phyloP scores from a whole-genome alignment of 2,888 invertebrate genomes.

The Dendrolimus houi region DNA sequence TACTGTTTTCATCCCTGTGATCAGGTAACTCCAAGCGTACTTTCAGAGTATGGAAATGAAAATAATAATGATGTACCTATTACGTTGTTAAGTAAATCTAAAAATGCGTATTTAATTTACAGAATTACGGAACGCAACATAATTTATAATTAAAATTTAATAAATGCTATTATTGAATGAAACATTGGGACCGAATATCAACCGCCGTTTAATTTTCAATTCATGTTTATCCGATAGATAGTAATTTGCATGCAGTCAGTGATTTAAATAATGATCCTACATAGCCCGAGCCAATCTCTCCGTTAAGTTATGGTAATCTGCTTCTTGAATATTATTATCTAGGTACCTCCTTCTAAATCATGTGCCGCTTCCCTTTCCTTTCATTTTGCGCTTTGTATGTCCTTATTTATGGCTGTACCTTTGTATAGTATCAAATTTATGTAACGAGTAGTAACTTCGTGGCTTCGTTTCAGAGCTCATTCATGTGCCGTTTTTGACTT shows the following conservation, averaged over 20 bases:
- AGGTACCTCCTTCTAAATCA: constrained; percentile 28
- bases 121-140: too few species aligned
- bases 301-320: constrained; percentile 45
- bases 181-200: constrained; percentile 12
- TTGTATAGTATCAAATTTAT: constrained; percentile 26
- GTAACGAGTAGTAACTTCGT: constrained; percentile 15
- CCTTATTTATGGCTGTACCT: constrained; percentile 35
- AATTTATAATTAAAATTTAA: too few species aligned
- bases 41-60: too few species aligned
- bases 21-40: too few species aligned
- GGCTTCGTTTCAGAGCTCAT: constrained; percentile 1
- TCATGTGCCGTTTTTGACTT: constrained; percentile 3
- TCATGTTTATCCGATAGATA: constrained; percentile 30
- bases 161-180: too few species aligned
- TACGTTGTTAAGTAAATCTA: too few species aligned
- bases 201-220: constrained; percentile 29
- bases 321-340: constrained; percentile 36
- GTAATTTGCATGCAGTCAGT: constrained; percentile 37
- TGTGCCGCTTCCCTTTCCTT: constrained; percentile 25
- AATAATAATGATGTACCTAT: too few species aligned
- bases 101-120: too few species aligned
- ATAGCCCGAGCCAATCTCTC: constrained; percentile 30
- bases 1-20: too few species aligned
- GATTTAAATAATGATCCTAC: constrained; percentile 44
- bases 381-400: constrained; percentile 31